phyloP scores from a whole-genome alignment of 2,888 invertebrate species.

The Netelia fuscicornis region DNA sequence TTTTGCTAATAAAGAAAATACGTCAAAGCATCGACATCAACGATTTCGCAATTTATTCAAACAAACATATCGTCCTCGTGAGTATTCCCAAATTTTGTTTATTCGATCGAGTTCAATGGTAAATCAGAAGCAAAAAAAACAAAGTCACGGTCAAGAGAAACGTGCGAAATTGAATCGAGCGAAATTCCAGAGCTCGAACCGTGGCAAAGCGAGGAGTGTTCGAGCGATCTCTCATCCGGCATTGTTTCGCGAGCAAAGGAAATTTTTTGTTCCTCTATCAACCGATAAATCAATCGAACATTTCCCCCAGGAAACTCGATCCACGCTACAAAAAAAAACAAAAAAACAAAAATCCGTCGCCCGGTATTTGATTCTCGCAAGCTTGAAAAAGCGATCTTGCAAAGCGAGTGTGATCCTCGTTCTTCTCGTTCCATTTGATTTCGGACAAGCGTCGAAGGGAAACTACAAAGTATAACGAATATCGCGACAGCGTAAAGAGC shows the following conservation, averaged over 20 bases:
- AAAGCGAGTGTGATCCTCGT: background rate
- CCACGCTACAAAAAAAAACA: too few species aligned
- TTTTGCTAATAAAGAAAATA: too few species aligned
- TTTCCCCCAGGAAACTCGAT: background rate
- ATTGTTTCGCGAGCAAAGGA: background rate
- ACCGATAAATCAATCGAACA: background rate
- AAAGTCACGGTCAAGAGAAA: constrained; percentile 1
- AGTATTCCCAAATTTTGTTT: background rate
- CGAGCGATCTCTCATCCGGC: background rate
- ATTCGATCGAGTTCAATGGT: background rate
- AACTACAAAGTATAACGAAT: background rate
- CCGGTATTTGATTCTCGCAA: too few species aligned
- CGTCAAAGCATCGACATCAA: too few species aligned
- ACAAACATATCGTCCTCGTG: background rate
- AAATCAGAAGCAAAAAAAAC: too few species aligned
- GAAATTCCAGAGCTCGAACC: background rate
- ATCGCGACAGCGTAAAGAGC: constrained; percentile 1
- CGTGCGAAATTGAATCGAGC: constrained; percentile 25
- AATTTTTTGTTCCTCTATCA: background rate
- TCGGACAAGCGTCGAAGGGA: background rate
- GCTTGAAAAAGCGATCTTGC: too few species aligned
- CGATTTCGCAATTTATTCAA: too few species aligned
- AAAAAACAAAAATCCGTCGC: too few species aligned
- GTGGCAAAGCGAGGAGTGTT: background rate
- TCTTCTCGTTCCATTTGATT: background rate